Evolutionary conservation across 2,113 vertebrate genomes (phyloP), one percentile per base, ranked within the genome.

Genomic region (Eulemur macaco): DNA sequence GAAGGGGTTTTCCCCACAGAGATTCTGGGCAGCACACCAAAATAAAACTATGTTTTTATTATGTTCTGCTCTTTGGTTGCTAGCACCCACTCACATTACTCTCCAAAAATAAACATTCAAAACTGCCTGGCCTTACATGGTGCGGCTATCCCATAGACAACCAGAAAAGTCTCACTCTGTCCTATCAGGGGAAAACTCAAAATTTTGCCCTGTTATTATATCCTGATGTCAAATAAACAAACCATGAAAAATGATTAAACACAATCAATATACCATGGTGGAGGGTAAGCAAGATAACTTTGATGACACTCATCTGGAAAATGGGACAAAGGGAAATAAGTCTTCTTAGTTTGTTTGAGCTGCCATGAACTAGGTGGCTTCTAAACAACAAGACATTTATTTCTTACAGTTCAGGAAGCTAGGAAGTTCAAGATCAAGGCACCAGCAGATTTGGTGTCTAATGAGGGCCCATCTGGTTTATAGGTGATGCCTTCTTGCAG

Each of bases 1-100:
- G 66, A 96, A 80, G 4, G 29, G 0, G 4, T 52, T 90, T 76
- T 76, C 50, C 27, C n/a, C 25, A 81, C 4, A 56, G 64, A 71
- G 47, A 86, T 47, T 86, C 86, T 89, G 87, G 78, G 68, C 56
- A 93, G 12, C 31, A 77, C 29, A 80, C 39, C 63, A 81, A 95
- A 95, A 90, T 71, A 52, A 78, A 90, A 96, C 50, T 68, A 20
- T 20, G 1, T 39, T 80, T 78, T 68, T 45, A 68, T 63, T 76
- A 23, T 29, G 50, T 64, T 87, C 52, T 89, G 8, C 31, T 89
- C 29, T 31, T 95, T 68, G 50, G 25, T 52, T 87, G 37, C 88
- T 45, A 87, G 8, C 0, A 80, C 42, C 64, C 54, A 56, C 27
- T 60, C 21, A 87, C 52, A 10, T 8, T 78, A 42, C 3, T 74